These are phyloP conservation scores for Aleiodes sp. DNA, from an alignment of 1,140 invertebrate genomes.

Conservation along the genomic window DNA sequence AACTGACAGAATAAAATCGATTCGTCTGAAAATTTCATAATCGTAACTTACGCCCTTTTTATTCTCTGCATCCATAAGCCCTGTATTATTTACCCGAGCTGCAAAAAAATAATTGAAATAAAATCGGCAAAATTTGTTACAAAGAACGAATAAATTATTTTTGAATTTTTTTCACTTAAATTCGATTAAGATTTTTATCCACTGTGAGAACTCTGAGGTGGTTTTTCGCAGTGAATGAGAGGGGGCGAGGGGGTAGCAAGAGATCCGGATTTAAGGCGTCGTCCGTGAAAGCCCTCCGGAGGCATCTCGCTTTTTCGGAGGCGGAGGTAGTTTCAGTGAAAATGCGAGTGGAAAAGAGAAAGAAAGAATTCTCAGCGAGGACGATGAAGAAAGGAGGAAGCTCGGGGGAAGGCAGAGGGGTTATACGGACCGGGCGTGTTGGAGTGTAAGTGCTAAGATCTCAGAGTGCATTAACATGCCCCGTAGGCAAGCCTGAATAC, in stretches of 20 bases:
- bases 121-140: too few relatives aligned
- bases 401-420: constrained; percentile 25
- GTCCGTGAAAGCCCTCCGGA: constrained; percentile 64
- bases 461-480: constrained; percentile 67
- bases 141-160: too few relatives aligned
- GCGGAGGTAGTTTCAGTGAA: too few relatives aligned
- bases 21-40: too few relatives aligned
- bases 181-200: constrained; percentile 55
- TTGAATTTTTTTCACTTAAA: too few relatives aligned
- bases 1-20: too few relatives aligned
- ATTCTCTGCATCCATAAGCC: too few relatives aligned
- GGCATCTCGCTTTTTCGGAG: constrained; percentile 48
- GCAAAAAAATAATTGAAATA: too few relatives aligned
- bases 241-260: constrained; percentile 39
- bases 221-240: constrained; percentile 16
- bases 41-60: too few relatives aligned
- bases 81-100: too few relatives aligned
- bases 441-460: constrained; percentile 68
- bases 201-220: constrained; percentile 25
- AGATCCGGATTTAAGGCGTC: constrained; percentile 65
- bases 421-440: constrained; percentile 53
- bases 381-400: constrained; percentile 38
- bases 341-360: constrained; percentile 44
- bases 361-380: constrained; percentile 29
- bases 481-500: constrained; percentile 62